Conservation (phyloP, 2,888 invertebrate species). For the Drosophila koepferae region DNA sequence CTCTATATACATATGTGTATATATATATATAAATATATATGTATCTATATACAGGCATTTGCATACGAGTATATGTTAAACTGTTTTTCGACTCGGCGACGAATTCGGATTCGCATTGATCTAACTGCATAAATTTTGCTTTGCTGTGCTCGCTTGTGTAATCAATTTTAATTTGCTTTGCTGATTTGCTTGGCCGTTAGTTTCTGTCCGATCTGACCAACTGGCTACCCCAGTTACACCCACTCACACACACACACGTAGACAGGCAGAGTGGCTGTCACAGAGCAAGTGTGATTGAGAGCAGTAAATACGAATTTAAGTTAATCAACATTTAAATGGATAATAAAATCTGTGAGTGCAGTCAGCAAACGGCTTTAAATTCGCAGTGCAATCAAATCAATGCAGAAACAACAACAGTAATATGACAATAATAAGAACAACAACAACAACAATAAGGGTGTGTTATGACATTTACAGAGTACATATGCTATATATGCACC, state of each 20-base stretch:
- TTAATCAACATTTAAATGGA: conserved; percentile 79
- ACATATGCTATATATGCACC: conserved; percentile 33
- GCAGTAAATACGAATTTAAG: conserved; percentile 74
- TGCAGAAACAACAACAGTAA: conserved; percentile 47
- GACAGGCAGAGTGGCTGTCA: conserved; percentile 22
- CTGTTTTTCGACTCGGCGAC: conserved; percentile 28
- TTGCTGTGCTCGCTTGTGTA: conserved; percentile 57
- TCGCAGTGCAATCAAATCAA: conserved; percentile 68
- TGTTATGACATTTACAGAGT: conserved; percentile 12
- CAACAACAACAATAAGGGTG: conserved; percentile 1
- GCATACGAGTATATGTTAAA: conserved; percentile 32
- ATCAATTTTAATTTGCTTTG: conserved; percentile 74
- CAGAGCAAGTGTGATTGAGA: conserved; percentile 69
- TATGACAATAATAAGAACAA: neutral
- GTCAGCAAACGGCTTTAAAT: conserved; percentile 31
- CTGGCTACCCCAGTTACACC: conserved; percentile 32
- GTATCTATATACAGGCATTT: conserved; percentile 11
- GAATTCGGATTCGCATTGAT: conserved; percentile 47
- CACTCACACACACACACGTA: conserved; percentile 12
- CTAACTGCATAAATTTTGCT: conserved; percentile 68
- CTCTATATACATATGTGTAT: neutral
- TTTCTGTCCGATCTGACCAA: conserved; percentile 35
- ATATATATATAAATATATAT: conserved; percentile 4
- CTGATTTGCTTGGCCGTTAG: conserved; percentile 66
- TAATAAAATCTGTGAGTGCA: conserved; percentile 70